Evolutionary conservation across 2,113 vertebrate genomes (phyloP).

Genomic region (Noctilio leporinus): DNA sequence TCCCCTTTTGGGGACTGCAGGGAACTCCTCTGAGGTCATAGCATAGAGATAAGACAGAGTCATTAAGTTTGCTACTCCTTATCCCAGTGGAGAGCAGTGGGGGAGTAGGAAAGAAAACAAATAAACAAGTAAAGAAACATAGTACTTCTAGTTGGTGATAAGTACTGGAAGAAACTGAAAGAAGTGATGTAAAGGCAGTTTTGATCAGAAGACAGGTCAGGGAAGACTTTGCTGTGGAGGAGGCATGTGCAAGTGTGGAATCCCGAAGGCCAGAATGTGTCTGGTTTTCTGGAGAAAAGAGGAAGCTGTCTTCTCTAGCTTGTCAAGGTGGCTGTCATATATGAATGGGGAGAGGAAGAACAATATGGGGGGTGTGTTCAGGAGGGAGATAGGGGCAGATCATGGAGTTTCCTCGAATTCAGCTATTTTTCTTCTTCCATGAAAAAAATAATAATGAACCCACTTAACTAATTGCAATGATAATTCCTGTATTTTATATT

Average conservation of each 20-base stretch:
- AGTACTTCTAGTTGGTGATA: neutral
- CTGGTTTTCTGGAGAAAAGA: neutral
- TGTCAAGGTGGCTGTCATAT: neutral
- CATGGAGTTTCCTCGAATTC: neutral
- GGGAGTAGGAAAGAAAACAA: neutral
- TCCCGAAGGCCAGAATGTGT: neutral
- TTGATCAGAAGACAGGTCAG: neutral
- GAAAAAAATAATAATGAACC: neutral
- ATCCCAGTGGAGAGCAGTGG: neutral
- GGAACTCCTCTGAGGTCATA: neutral
- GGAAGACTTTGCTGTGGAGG: neutral
- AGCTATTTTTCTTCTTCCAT: neutral
- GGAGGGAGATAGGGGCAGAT: fast-evolving
- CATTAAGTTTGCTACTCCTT: neutral
- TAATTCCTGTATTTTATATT: neutral
- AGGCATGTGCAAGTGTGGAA: neutral
- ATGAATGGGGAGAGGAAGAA: neutral
- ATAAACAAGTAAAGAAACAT: neutral
- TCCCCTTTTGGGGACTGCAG: neutral
- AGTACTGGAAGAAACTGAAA: neutral
- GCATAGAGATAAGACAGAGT: neutral
- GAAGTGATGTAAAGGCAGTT: neutral
- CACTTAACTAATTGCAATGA: neutral
- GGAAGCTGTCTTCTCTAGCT: no score
- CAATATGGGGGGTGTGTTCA: neutral